Base-by-base conservation (phyloP, 2,797 vertebrate genomes). In the Lepidocolaptes lacrymiger region DNA sequence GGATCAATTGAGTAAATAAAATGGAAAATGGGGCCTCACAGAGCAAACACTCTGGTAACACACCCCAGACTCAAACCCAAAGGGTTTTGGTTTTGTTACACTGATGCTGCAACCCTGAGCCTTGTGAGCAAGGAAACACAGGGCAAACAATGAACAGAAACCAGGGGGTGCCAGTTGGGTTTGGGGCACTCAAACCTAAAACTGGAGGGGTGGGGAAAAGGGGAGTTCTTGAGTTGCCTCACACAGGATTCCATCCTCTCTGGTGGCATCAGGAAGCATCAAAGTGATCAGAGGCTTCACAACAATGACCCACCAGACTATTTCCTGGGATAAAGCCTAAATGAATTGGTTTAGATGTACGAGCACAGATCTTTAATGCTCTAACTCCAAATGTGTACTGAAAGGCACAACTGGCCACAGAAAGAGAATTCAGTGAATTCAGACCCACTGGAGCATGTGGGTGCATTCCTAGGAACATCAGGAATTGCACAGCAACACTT, bases 81-180 rank as follows among this genome's bases (percentile, higher is more conserved):
- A 63, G 51, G 26, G 43, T 76, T 93, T 41, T n/a, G 15, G 7
- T 54, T 83, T 44, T 46, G 18, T 66, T 30, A 37, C 32, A 9
- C 28, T 1, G 6, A 5, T 49, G 58, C 49, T 64, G 62, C 85
- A 79, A 4, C 20, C 26, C 54, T 30, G 39, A 79, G 52, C 54
- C n/a, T 2, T 59, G 51, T 2, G 15, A 44, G 10, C 21, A 44
- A 37, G 28, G 24, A 72, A 84, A 37, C 3, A 6, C 30, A 14
- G 1, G 9, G 64, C 48, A 80, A 77, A 7, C 9, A 27, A 54
- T 0, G 4, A 8, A 8, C 0, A 46, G 48, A 27, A 75, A 59
- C 15, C 36, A 21, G 56, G 32, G 1, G 11, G 52, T 20, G 43
- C 27, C 30, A 37, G 51, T 1, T 49, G 58, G 3, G 7, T 17